Conservation (phyloP, 2,797 vertebrate genomes). For the Xenops minutus region DNA sequence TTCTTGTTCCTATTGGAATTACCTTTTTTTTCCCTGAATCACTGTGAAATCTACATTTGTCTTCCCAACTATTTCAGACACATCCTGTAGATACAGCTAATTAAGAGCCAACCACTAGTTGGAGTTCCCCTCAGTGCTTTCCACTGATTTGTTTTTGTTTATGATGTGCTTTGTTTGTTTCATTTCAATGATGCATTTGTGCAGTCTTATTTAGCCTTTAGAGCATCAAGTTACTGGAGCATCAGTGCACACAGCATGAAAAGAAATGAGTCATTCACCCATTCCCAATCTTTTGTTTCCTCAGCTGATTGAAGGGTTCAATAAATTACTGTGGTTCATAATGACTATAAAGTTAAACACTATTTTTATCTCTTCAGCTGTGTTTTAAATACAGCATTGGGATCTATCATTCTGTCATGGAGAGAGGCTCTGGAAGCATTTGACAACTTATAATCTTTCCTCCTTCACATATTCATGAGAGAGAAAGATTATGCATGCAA, state of each 20-base stretch:
- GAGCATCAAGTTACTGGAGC: slow-evolving; percentile 75
- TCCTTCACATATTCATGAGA: slow-evolving; percentile 74
- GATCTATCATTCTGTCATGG: slow-evolving; percentile 75
- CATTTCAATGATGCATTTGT: slow-evolving; percentile 64
- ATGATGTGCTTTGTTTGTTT: slow-evolving; percentile 61
- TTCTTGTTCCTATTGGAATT: not conserved
- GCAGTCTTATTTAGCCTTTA: slow-evolving; percentile 71
- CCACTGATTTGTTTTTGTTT: slow-evolving; percentile 66
- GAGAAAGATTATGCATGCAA: slow-evolving; percentile 72
- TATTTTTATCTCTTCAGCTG: slow-evolving; percentile 82
- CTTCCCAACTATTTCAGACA: slow-evolving; percentile 2
- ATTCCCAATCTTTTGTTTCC: slow-evolving; percentile 78
- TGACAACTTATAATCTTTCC: slow-evolving; percentile 81
- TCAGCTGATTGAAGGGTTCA: slow-evolving; percentile 81
- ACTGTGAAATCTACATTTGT: not conserved
- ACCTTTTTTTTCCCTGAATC: not conserved
- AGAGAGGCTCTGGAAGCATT: slow-evolving; percentile 70
- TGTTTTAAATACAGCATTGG: slow-evolving; percentile 78
- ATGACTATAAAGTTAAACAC: slow-evolving; percentile 79
- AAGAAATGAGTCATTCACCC: slow-evolving; percentile 77
- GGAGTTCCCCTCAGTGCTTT: slow-evolving; percentile 55
- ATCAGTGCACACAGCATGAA: slow-evolving; percentile 70
- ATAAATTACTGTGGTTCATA: slow-evolving; percentile 79
- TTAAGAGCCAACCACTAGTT: slow-evolving; percentile 33
- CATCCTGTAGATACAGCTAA: slow-evolving; percentile 26